Conservation (phyloP, 2,797 vertebrate genomes). For the Vireo griseus region DNA sequence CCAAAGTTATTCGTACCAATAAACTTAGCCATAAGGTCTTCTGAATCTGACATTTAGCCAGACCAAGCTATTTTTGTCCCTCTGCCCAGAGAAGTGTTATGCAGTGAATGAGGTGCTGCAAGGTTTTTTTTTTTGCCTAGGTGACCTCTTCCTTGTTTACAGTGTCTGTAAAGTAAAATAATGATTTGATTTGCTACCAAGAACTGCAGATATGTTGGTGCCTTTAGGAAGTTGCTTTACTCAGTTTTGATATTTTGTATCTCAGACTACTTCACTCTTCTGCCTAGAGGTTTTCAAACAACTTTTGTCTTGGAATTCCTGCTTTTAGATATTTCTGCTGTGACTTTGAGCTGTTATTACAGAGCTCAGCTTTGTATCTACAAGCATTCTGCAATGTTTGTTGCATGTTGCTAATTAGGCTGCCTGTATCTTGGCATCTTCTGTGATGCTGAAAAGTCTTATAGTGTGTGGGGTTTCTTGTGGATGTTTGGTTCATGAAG, state of each 20-base stretch:
- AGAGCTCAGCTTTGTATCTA: background rate
- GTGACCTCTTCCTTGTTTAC: background rate
- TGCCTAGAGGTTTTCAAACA: background rate
- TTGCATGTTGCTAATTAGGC: background rate
- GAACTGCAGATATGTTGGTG: background rate
- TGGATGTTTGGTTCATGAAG: background rate
- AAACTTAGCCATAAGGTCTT: background rate
- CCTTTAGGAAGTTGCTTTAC: background rate
- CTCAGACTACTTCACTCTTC: background rate
- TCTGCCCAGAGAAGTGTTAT: background rate
- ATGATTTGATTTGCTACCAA: background rate
- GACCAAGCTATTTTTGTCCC: background rate
- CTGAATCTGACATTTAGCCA: background rate
- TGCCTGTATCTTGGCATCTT: background rate
- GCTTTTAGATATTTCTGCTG: background rate
- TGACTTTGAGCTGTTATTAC: background rate
- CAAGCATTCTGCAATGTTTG: background rate
- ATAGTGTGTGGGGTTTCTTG: rapidly evolving
- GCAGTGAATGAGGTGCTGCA: background rate
- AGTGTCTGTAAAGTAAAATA: background rate
- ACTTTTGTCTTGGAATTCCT: background rate
- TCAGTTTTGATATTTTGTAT: background rate
- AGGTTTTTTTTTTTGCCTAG: background rate
- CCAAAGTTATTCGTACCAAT: background rate
- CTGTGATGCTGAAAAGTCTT: background rate